Evolutionary conservation across 37 sponge, comb jelly and placozoan species (phyloP).

Genomic region (Spongilla lacustris): DNA sequence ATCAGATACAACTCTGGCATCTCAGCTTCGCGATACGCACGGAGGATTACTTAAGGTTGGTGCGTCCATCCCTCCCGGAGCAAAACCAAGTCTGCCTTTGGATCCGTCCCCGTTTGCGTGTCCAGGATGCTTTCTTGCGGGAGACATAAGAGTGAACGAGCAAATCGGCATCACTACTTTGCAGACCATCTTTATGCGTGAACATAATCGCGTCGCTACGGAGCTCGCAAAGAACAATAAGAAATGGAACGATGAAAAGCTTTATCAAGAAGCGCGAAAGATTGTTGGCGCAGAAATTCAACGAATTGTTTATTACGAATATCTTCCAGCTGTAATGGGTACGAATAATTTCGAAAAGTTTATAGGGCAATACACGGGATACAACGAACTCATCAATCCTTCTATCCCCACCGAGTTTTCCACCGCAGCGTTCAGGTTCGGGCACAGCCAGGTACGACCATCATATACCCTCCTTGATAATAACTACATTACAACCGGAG

Average conservation of each 20-base stretch:
- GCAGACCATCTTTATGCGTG: conserved; percentile 84
- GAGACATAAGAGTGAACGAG: conserved; percentile 84
- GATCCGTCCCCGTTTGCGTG: too few species aligned
- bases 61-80: neutral
- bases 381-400: conserved; percentile 14
- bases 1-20: neutral
- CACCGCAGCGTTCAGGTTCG: conserved; percentile 51
- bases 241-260: conserved; percentile 80
- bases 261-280: conserved; percentile 87
- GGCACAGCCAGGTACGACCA: conserved; percentile 44
- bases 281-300: conserved; percentile 86
- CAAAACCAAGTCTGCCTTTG: conserved; percentile 10
- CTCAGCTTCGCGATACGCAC: neutral
- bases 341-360: conserved; percentile 4
- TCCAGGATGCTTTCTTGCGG: conserved; percentile 74
- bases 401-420: conserved; percentile 29
- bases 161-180: conserved; percentile 80
- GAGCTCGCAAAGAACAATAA: conserved; percentile 56
- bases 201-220: conserved; percentile 84
- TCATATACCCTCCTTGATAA: conserved; percentile 19
- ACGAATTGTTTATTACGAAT: conserved; percentile 73
- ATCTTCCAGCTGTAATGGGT: conserved; percentile 65
- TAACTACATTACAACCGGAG: neutral
- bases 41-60: conserved; percentile 14
- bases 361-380: conserved; percentile 36